phyloP scores from a whole-genome alignment of 1,140 invertebrate species.

The Pogonognathellus flavescens region DNA sequence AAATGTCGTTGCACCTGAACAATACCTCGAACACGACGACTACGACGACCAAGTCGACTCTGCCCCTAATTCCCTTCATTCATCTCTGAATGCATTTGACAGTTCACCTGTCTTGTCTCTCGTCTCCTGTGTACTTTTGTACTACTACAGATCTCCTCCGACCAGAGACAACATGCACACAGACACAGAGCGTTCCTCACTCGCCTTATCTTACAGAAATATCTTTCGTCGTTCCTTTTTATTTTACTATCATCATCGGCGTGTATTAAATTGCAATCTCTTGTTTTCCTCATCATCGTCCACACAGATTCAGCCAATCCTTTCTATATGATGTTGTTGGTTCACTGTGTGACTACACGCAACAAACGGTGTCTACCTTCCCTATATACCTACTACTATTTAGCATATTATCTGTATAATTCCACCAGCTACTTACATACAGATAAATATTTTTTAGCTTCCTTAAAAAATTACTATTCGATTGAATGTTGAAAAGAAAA shows the following conservation, averaged over 20 bases:
- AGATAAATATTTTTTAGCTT: too few relatives aligned
- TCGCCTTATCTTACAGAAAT: background rate
- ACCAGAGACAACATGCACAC: background rate
- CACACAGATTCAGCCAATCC: too few relatives aligned
- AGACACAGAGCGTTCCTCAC: background rate
- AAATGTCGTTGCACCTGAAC: conserved; percentile 45
- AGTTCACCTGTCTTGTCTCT: conserved; percentile 3
- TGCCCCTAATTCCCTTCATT: conserved; percentile 25
- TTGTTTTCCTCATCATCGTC: conserved; percentile 16
- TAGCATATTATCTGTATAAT: too few relatives aligned
- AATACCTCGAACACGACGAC: conserved; percentile 33
- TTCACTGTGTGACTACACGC: too few relatives aligned
- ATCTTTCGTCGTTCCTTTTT: background rate
- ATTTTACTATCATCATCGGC: background rate
- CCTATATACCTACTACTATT: too few relatives aligned
- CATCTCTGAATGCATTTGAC: conserved; percentile 25
- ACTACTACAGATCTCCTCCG: background rate
- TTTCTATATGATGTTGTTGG: too few relatives aligned
- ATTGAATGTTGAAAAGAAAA: too few relatives aligned
- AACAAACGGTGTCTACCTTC: too few relatives aligned
- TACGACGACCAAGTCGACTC: background rate
- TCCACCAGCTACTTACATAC: too few relatives aligned
- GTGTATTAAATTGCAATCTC: conserved; percentile 26
- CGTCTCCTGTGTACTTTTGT: background rate
- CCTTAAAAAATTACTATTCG: too few relatives aligned